Base-by-base conservation (phyloP, 2,113 vertebrate species). In the Brachypteracias leptosomus region DNA sequence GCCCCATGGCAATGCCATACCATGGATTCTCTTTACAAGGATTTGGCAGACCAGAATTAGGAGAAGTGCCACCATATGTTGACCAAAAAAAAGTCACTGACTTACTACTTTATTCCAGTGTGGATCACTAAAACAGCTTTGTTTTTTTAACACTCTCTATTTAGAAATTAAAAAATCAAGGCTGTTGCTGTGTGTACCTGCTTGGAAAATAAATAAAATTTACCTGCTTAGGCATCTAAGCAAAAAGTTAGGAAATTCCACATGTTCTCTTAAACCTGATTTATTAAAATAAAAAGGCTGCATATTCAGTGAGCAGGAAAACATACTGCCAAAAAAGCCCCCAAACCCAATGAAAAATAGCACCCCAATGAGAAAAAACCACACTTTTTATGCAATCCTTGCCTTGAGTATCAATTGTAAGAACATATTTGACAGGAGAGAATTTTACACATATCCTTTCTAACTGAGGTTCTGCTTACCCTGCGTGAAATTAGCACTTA, bases 401-500 rank as follows among this genome's bases (percentile, higher is more conserved):
- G 31, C 24, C 36, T 68, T 14, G 62, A 25, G n/a, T 3, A 7
- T 5, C 12, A 14, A 4, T 5, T 4, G 3, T 3, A 25, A 59
- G 59, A 33, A 35, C 52, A 52, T 61, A 5, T n/a, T 7, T 8
- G 22, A 13, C 7, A 10, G 9, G 9, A 36, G 14, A 24, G 10
- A 38, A 54, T 21, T 1, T 11, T 11, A 36, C 35, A 54, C 3
- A 2, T 2, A 5, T 13, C 13, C n/a, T 44, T 26, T 17, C n/a
- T 3, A 9, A 33, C 16, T 0, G 3, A 16, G 31, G 49, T 9
- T 25, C 25, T 8, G 33, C n/a, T 22, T 7, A 21, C 3, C 33
- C 33, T 0, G 36, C 1, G n/a, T n/a, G n/a, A n/a, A n/a, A n/a
- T n/a, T 8, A 11, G 42, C 33, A 1, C 10, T 9, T 40, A 6